A percentile compares a stretch with the other conserved stretches of the same genome.
Evolutionary conservation across 2,888 invertebrate species (phyloP).

Genomic region (Drepanosiphum platanoidis): DNA sequence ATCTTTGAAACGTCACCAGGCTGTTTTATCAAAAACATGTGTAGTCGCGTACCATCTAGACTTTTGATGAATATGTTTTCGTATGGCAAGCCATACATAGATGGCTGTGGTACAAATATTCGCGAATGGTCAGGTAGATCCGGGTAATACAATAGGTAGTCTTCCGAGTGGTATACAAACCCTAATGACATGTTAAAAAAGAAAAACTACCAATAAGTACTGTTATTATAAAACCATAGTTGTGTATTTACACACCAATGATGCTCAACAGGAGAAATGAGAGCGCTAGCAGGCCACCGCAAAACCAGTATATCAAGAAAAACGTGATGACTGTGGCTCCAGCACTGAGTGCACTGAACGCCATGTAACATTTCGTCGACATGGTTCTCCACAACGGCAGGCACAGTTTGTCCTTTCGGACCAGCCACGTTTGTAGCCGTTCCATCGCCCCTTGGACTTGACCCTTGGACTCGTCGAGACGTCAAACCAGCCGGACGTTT

Average conservation of each 20-base stretch:
- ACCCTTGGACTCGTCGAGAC: background rate
- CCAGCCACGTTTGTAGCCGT: conserved; percentile 43
- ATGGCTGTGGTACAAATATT: conserved; percentile 86
- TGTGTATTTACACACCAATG: conserved; percentile 72
- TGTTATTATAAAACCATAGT: background rate
- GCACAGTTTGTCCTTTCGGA: conserved; percentile 33
- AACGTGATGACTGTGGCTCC: conserved; percentile 75
- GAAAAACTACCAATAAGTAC: background rate
- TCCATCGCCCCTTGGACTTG: background rate
- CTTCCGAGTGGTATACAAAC: conserved; percentile 86
- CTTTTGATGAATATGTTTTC: conserved; percentile 83
- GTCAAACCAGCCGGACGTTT: background rate
- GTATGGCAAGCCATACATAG: conserved; percentile 85
- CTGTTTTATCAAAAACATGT: conserved; percentile 85
- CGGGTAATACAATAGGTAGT: conserved; percentile 87
- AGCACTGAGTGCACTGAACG: conserved; percentile 71
- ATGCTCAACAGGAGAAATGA: conserved; percentile 76
- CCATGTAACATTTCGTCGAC: conserved; percentile 58
- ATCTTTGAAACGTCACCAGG: conserved; percentile 74
- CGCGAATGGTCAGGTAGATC: conserved; percentile 89
- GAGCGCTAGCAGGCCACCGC: conserved; percentile 80
- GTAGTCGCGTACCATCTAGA: conserved; percentile 80
- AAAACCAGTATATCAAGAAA: conserved; percentile 83
- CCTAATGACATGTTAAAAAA: conserved; percentile 72
- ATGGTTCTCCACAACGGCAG: conserved; percentile 38